Conservation (phyloP, 2,797 vertebrate genomes). For the Labroides dimidiatus region DNA sequence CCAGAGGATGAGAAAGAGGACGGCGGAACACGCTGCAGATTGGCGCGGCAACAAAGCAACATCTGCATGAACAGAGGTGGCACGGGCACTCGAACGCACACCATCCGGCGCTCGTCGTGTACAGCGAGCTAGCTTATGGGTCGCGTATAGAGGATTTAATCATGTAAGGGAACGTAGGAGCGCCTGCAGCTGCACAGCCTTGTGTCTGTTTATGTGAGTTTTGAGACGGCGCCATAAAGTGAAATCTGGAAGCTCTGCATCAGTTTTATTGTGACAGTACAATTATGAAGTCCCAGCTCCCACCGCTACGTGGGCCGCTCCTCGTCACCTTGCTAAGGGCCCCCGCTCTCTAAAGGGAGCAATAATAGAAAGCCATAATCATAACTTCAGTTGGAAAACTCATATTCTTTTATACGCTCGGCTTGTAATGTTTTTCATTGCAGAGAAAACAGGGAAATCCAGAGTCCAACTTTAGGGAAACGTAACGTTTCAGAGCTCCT, state of each 20-base stretch:
- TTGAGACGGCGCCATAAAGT: constrained; percentile 53
- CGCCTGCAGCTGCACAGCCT: constrained; percentile 35
- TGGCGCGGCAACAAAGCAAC: constrained; percentile 36
- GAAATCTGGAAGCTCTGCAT: constrained; percentile 70
- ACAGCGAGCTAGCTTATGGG: constrained; percentile 30
- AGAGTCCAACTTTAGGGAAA: constrained; percentile 61
- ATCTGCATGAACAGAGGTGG: constrained; percentile 35
- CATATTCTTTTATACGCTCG: constrained; percentile 75
- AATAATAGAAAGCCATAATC: constrained; percentile 74
- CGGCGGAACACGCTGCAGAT: constrained; percentile 49
- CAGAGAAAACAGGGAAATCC: constrained; percentile 67
- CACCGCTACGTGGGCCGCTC: constrained; percentile 61
- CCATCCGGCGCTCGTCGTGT: not conserved
- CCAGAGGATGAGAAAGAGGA: constrained; percentile 57
- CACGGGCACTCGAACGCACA: constrained; percentile 10
- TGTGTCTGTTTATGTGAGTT: constrained; percentile 52
- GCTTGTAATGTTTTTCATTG: constrained; percentile 72
- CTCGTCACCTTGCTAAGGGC: constrained; percentile 76
- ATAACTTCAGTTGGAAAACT: constrained; percentile 77
- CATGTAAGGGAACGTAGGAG: constrained; percentile 29
- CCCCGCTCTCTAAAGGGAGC: constrained; percentile 70
- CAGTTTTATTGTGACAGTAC: constrained; percentile 80
- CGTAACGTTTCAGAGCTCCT: constrained; percentile 61
- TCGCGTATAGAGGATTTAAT: constrained; percentile 39
- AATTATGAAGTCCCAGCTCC: constrained; percentile 77